phyloP scores from a whole-genome alignment of 1,140 invertebrate genomes.

The Arctopsyche grandis region DNA sequence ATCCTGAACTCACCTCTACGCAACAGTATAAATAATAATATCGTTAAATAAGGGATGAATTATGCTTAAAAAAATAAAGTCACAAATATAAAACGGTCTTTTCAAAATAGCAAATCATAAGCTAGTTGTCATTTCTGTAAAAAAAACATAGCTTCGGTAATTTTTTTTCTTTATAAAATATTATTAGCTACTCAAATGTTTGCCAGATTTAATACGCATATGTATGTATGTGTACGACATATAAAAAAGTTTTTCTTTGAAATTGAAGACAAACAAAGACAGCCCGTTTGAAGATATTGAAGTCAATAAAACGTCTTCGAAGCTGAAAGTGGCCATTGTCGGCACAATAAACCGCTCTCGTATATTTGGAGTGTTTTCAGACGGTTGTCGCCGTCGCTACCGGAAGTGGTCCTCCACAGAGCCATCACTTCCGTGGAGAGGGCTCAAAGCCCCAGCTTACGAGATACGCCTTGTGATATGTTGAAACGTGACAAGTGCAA shows the following conservation, averaged over 20 bases:
- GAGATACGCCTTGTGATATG: background rate
- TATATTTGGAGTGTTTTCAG: constrained; percentile 5
- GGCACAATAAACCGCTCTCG: constrained; percentile 5
- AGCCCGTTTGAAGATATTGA: background rate
- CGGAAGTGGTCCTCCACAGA: background rate
- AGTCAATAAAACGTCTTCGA: constrained; percentile 2
- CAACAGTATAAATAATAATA: too few relatives aligned
- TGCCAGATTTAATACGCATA: background rate
- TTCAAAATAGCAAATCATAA: too few relatives aligned
- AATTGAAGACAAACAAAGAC: background rate
- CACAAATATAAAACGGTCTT: too few relatives aligned
- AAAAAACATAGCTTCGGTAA: too few relatives aligned
- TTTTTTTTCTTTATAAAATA: too few relatives aligned
- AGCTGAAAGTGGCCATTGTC: constrained; percentile 26
- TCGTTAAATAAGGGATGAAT: too few relatives aligned
- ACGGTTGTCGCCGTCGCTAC: background rate
- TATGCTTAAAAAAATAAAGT: too few relatives aligned
- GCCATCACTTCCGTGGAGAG: background rate
- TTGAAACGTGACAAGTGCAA: background rate
- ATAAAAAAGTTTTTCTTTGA: background rate
- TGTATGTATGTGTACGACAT: background rate
- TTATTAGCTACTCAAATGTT: too few relatives aligned
- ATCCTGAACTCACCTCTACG: too few relatives aligned
- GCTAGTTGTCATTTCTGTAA: too few relatives aligned
- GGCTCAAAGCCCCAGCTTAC: background rate